A percentile compares a stretch with the other conserved stretches of the same genome.
These are phyloP conservation scores for Macrosiphum euphorbiae DNA, from an alignment of 2,888 invertebrate species.

Conservation along the genomic window DNA sequence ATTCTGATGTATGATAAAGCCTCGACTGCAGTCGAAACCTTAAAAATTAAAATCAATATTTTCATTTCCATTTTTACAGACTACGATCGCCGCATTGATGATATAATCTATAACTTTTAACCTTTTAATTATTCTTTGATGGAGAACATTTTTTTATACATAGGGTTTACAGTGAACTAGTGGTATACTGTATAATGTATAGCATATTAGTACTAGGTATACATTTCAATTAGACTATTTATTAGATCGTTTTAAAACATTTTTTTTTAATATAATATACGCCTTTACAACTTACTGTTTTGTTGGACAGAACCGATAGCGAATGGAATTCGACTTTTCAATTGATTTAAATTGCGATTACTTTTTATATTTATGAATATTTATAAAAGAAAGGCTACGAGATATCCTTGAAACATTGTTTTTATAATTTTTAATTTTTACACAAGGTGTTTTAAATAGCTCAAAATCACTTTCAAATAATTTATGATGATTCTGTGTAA, in stretches of 20 bases:
- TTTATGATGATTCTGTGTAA: background rate
- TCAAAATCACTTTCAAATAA: background rate
- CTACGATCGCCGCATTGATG: background rate
- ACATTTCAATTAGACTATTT: background rate
- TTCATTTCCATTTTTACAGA: background rate
- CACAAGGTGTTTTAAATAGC: background rate
- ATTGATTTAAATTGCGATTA: background rate
- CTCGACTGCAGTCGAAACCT: background rate
- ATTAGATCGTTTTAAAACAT: background rate
- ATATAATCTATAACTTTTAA: background rate
- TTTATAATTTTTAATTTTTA: background rate
- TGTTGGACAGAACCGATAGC: background rate
- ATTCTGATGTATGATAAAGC: background rate
- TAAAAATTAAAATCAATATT: background rate
- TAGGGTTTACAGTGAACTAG: background rate
- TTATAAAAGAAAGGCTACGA: background rate
- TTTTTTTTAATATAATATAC: background rate
- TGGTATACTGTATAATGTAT: background rate
- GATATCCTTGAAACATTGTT: background rate
- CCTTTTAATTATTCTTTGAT: background rate
- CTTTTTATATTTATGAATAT: conserved; percentile 8
- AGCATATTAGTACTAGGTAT: background rate
- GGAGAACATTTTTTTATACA: background rate
- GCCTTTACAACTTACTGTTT: too few relatives aligned
- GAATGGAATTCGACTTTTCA: background rate